Conservation (phyloP, 2,888 invertebrate species). For the Steinernema hermaphroditum region DNA sequence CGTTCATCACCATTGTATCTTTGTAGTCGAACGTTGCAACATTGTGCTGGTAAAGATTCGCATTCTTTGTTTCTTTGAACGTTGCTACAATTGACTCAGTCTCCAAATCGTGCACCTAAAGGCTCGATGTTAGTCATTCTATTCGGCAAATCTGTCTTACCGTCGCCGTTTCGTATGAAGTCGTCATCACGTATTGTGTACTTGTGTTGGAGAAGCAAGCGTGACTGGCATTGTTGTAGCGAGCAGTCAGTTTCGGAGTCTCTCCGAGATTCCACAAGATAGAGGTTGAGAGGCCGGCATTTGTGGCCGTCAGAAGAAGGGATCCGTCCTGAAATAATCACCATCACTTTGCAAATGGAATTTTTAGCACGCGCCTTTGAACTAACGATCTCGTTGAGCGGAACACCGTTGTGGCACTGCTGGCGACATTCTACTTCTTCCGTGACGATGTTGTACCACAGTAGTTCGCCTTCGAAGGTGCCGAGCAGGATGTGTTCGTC, state of each 20-base stretch:
- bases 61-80: constrained; percentile 77
- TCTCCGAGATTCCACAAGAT: constrained; percentile 75
- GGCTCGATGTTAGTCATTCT: neutral
- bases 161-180: constrained; percentile 80
- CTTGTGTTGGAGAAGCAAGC: constrained; percentile 77
- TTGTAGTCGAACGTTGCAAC: constrained; percentile 89
- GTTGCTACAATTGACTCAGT: constrained; percentile 78
- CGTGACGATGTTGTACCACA: constrained; percentile 82
- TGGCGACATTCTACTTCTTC: constrained; percentile 80
- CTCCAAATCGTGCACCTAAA: constrained; percentile 80
- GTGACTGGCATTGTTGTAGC: constrained; percentile 69
- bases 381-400: constrained; percentile 67
- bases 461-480: constrained; percentile 86
- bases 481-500: constrained; percentile 80
- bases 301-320: constrained; percentile 81
- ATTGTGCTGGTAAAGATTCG: constrained; percentile 90
- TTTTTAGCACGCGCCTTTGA: neutral
- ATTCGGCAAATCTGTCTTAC: constrained; percentile 69
- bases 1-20: constrained; percentile 82
- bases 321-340: constrained; percentile 48
- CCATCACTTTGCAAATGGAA: neutral
- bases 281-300: constrained; percentile 82
- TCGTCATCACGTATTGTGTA: constrained; percentile 86
- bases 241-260: constrained; percentile 74
- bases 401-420: constrained; percentile 79